Percentiles rank a stretch among this genome's conserved stretches.
Evolutionary conservation across 2,888 invertebrate species (phyloP).

Genomic region (Chrysina gloriosa): DNA sequence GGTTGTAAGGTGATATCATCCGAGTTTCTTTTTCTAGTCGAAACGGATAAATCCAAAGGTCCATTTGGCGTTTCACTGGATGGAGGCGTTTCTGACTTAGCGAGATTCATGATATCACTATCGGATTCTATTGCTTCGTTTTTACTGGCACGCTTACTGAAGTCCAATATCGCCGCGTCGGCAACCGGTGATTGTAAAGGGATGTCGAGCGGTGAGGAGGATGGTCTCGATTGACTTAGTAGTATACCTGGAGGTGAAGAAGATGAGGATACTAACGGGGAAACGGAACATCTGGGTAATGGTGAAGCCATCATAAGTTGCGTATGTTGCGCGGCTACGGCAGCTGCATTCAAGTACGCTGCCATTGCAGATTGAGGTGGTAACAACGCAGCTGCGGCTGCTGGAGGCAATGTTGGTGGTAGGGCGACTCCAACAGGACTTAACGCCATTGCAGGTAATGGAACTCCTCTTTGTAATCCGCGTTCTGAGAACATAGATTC

Average conservation of each 20-base stretch:
- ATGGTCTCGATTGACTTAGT: slow-evolving; percentile 59
- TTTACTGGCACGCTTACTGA: slow-evolving; percentile 74
- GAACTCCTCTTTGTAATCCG: slow-evolving; percentile 64
- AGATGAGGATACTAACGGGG: slow-evolving; percentile 77
- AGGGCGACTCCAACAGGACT: slow-evolving; percentile 76
- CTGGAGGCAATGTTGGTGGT: slow-evolving; percentile 76
- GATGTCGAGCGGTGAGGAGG: slow-evolving; percentile 65
- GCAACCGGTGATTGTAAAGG: slow-evolving; percentile 69
- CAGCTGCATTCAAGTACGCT: slow-evolving; percentile 80
- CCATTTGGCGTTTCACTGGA: slow-evolving; percentile 67
- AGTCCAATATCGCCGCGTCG: slow-evolving; percentile 78
- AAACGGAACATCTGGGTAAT: slow-evolving; percentile 69
- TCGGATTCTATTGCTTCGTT: slow-evolving; percentile 67
- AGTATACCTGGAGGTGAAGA: slow-evolving; percentile 69
- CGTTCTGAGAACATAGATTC: slow-evolving; percentile 81
- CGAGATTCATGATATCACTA: slow-evolving; percentile 78
- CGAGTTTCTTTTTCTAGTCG: slow-evolving; percentile 76
- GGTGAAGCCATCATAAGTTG: slow-evolving; percentile 77
- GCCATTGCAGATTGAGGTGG: slow-evolving; percentile 87
- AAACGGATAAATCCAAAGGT: slow-evolving; percentile 84
- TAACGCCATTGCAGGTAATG: slow-evolving; percentile 70
- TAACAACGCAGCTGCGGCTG: slow-evolving; percentile 73
- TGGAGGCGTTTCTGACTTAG: slow-evolving; percentile 73
- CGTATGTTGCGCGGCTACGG: slow-evolving; percentile 75
- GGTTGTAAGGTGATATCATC: slow-evolving; percentile 71